Evolutionary conservation across 1,140 invertebrate species (phyloP).

Genomic region (Araneus ventricosus): DNA sequence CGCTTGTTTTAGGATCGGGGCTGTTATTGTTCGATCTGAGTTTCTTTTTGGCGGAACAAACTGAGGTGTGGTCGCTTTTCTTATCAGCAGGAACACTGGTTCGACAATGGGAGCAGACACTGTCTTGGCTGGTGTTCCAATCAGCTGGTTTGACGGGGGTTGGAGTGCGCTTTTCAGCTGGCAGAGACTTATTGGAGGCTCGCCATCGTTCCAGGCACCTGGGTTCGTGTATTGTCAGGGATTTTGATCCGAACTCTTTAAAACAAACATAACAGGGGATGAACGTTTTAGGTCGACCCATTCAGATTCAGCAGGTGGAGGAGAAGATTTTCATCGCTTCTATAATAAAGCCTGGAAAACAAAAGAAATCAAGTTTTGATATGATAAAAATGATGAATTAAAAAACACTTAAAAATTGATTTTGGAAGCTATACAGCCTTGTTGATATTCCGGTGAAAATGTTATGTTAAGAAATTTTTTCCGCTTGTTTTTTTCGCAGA

Average conservation of each 20-base stretch:
- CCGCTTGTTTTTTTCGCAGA: too few relatives aligned
- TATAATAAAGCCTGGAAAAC: background rate
- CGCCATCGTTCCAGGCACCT: slow-evolving; percentile 89
- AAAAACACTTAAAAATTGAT: background rate
- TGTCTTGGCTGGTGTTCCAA: background rate
- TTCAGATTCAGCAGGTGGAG: slow-evolving; percentile 1
- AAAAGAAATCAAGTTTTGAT: background rate
- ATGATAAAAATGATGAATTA: too few relatives aligned
- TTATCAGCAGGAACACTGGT: slow-evolving; percentile 31
- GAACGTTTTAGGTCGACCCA: slow-evolving; percentile 79
- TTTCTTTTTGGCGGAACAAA: background rate
- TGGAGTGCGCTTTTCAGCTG: slow-evolving; percentile 78
- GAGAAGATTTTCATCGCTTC: background rate
- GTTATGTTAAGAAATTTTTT: too few relatives aligned
- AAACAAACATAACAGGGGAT: slow-evolving; percentile 89
- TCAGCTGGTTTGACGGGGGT: slow-evolving; percentile 35
- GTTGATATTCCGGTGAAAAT: too few relatives aligned
- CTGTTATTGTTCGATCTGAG: background rate
- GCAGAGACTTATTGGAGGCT: slow-evolving; percentile 85
- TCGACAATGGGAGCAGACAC: slow-evolving; percentile 52
- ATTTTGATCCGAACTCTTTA: slow-evolving; percentile 86
- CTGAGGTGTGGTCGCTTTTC: background rate
- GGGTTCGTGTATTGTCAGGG: slow-evolving; percentile 88
- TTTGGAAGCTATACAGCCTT: background rate
- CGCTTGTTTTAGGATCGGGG: background rate